These are phyloP conservation scores for Thymallus thymallus DNA, from an alignment of 2,113 vertebrate genomes.

Conservation along the genomic window DNA sequence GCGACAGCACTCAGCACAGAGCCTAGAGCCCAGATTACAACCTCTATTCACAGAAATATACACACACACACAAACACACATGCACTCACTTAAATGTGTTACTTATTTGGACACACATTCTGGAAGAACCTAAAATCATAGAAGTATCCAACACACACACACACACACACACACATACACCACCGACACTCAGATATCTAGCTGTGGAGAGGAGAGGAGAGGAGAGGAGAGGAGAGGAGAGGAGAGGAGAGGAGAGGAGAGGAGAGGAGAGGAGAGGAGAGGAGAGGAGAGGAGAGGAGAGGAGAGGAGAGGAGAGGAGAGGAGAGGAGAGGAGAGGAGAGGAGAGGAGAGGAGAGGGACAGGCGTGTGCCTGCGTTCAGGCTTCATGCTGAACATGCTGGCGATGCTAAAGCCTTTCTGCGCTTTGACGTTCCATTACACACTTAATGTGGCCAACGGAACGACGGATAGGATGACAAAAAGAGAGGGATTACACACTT, in stretches of 20 bases:
- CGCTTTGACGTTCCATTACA: constrained; percentile 63
- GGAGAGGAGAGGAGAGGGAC: not conserved
- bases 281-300: no score
- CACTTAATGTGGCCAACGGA: constrained; percentile 40
- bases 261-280: no score
- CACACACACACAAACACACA: constrained; percentile 23
- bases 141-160: not conserved
- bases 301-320: no score
- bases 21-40: constrained; percentile 64
- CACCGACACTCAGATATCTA: constrained; percentile 26
- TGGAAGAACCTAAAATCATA: no score
- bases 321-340: not conserved
- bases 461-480: constrained; percentile 36
- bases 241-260: no score
- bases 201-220: no score
- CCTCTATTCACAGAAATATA: constrained; percentile 32
- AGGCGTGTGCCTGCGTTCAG: no score
- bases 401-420: constrained; percentile 52
- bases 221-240: not conserved
- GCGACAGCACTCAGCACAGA: constrained; percentile 55
- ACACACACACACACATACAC: not conserved
- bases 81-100: no score
- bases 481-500: constrained; percentile 46
- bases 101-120: no score
- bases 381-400: constrained; percentile 41